Base-by-base conservation (phyloP, 2,888 invertebrate species). In the Agriopis marginaria region DNA sequence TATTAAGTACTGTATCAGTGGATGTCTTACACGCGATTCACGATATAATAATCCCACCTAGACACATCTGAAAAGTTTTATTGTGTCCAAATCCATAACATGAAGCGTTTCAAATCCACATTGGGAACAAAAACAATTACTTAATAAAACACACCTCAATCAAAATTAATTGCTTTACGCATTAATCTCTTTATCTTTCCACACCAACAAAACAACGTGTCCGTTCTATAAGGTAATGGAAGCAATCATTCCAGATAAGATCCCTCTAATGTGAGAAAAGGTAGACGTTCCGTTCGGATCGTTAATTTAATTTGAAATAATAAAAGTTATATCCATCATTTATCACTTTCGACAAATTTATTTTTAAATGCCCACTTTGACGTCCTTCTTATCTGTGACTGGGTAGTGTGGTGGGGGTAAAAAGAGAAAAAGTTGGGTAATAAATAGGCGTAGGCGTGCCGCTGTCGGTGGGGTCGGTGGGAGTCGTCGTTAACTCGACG, bases 311-410 rank as follows among this genome's bases (percentile, higher is more conserved):
- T 93, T 93, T 92, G 91, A 93, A 91, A 92, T 93, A 93, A 93
- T 93, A 93, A 93, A 93, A 92, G 85, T 92, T 91, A 92, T 93
- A 92, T 90, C 88, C 91, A 88, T 91, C 93, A 91, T 93, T 93
- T 93, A 93, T 93, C 93, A 92, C 92, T 91, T 92, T 92, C 91
- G 92, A 94, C 94, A 94, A 94, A 94, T 94, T 94, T 90, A 92
- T 90, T 92, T 94, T 92, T 93, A 93, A 94, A 93, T 90, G 92
- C 89, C 89, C 88, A 89, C 88, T 89, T 87, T 86, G 88, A 87
- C 81, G 89, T 88, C 87, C 88, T 84, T 86, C 86, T 92, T 91
- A 91, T 91, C 91, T 90, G 82, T 86, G 89, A 89, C 87, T 87
- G 87, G 87, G 78, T 85, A 81, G 85, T 78, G 78, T 80, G 84